Percentiles rank a stretch among this genome's conserved stretches.
phyloP scores from a whole-genome alignment of 2,113 vertebrate species.

The Thymallus thymallus region DNA sequence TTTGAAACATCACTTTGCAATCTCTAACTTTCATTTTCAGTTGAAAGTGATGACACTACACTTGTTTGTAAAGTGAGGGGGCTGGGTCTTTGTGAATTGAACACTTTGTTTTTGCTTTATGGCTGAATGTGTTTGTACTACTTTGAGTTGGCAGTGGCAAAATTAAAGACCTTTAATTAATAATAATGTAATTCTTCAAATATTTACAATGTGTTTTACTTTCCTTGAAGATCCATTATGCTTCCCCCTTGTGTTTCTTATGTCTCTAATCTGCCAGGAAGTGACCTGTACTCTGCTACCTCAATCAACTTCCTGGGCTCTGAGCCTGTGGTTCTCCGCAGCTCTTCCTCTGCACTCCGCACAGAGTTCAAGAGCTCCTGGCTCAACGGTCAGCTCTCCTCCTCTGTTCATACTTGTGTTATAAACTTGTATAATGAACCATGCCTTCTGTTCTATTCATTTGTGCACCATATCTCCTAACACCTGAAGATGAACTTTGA shows the following conservation, averaged over 20 bases:
- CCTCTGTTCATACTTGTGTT: no score
- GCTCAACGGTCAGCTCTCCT: constrained; percentile 71
- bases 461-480: background rate
- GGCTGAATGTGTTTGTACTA: no score
- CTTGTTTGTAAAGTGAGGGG: background rate
- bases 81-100: background rate
- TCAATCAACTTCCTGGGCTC: constrained; percentile 82
- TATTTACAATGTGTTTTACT: no score
- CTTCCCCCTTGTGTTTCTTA: constrained; percentile 17
- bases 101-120: no score
- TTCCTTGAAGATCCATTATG: constrained; percentile 5
- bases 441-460: background rate
- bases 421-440: no score
- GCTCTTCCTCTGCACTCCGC: constrained; percentile 64
- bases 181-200: background rate
- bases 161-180: no score
- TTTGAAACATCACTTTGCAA: background rate
- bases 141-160: no score
- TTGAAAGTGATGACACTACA: no score
- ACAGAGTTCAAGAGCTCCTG: constrained; percentile 75
- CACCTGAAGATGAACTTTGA: background rate
- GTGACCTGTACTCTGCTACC: constrained; percentile 80
- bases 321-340: constrained; percentile 74
- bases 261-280: constrained; percentile 62
- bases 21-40: background rate